Evolutionary conservation across 2,113 vertebrate species (phyloP).

Genomic region (Gasterosteus nipponicus): DNA sequence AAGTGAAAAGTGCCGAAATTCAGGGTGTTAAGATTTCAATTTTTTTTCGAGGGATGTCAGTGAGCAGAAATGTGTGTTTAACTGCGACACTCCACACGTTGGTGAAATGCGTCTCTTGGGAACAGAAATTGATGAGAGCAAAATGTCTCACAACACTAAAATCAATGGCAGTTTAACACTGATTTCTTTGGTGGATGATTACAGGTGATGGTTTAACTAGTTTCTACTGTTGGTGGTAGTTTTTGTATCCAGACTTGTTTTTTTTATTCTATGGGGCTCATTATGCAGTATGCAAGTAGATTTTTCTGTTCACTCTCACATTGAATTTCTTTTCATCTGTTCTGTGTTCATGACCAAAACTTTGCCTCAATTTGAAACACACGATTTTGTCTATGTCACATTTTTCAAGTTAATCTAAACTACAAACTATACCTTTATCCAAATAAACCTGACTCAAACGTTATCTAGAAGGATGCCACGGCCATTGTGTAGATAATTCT

Average conservation of each 20-base stretch:
- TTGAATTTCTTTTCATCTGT: not conserved
- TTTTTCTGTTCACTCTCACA: not conserved
- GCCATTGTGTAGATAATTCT: not conserved
- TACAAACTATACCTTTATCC: not conserved
- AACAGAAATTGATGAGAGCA: not conserved
- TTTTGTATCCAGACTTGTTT: not conserved
- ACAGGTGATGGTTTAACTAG: not conserved
- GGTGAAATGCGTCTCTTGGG: not conserved
- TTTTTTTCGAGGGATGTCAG: conserved; percentile 12
- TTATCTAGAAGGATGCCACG: not conserved
- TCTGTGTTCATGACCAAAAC: not conserved
- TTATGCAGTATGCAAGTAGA: not conserved
- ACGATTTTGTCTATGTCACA: no score
- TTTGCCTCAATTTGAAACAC: not conserved
- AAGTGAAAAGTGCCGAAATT: conserved; percentile 1
- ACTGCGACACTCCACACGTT: not conserved
- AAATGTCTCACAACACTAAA: not conserved
- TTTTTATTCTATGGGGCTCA: not conserved
- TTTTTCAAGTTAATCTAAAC: no score
- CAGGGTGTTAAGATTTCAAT: conserved; percentile 12
- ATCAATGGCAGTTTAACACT: not conserved
- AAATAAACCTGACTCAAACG: not conserved
- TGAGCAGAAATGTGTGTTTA: conserved; percentile 13
- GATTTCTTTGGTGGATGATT: not conserved
- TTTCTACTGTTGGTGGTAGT: not conserved